Evolutionary conservation across 2,888 invertebrate species (phyloP).

Genomic region (Uropetala carovei): DNA sequence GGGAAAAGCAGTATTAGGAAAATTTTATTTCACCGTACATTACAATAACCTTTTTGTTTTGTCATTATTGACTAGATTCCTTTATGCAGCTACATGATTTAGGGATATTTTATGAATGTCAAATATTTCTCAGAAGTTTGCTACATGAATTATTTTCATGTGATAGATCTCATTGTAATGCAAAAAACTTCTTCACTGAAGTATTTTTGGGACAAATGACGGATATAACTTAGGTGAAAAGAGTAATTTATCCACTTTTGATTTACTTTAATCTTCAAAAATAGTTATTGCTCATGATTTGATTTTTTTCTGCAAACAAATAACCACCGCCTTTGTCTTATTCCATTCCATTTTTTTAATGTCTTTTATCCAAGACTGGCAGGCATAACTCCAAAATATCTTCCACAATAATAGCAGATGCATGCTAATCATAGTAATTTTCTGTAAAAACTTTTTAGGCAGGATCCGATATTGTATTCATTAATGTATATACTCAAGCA

Average conservation of each 20-base stretch:
- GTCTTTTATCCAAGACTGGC: background rate
- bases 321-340: background rate
- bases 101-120: background rate
- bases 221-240: too few relatives aligned
- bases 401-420: background rate
- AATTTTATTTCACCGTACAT: background rate
- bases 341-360: conserved; percentile 15
- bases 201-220: background rate
- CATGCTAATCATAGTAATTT: background rate
- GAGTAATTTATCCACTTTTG: too few relatives aligned
- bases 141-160: conserved; percentile 15
- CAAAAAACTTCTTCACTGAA: background rate
- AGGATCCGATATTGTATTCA: too few relatives aligned
- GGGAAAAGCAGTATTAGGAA: conserved; percentile 54
- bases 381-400: background rate
- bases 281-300: too few relatives aligned
- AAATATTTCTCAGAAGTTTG: background rate
- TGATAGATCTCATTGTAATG: conserved; percentile 42
- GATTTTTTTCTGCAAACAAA: background rate
- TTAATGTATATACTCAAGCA: too few relatives aligned
- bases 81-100: conserved; percentile 16
- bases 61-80: conserved; percentile 1
- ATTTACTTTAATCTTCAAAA: too few relatives aligned
- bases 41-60: conserved; percentile 30
- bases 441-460: background rate